phyloP scores from a whole-genome alignment of 2,888 invertebrate species.

The Anorthoa munda region DNA sequence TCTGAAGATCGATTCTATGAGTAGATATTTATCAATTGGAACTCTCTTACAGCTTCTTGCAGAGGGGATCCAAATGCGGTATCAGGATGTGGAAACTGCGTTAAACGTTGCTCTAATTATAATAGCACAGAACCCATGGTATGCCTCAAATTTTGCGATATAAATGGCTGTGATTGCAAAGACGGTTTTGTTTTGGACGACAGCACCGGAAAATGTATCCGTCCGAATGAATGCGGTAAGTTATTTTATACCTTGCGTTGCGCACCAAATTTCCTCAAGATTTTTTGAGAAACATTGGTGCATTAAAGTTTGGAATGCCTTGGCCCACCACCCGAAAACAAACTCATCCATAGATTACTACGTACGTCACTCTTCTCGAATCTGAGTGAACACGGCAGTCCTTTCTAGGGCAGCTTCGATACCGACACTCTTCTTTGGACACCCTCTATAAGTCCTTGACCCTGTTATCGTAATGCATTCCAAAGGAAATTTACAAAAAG shows the following conservation, averaged over 20 bases:
- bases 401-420: too few relatives aligned
- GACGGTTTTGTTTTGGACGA: constrained; percentile 57
- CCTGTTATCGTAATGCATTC: too few relatives aligned
- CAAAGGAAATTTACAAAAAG: too few relatives aligned
- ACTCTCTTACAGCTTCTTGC: constrained; percentile 60
- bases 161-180: constrained; percentile 69
- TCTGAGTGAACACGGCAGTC: background rate
- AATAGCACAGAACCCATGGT: constrained; percentile 29
- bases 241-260: background rate
- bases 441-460: too few relatives aligned
- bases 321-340: too few relatives aligned
- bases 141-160: constrained; percentile 58
- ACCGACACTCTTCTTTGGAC: background rate
- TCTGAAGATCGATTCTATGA: too few relatives aligned
- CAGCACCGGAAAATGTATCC: constrained; percentile 47
- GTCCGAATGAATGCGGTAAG: constrained; percentile 38
- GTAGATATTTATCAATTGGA: background rate
- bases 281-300: background rate
- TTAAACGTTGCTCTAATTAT: constrained; percentile 27
- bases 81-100: constrained; percentile 69
- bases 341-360: too few relatives aligned
- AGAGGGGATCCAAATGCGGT: constrained; percentile 64
- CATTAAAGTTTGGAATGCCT: too few relatives aligned
- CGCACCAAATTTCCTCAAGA: background rate
- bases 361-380: background rate